phyloP scores from a whole-genome alignment of 2,888 invertebrate genomes.

The Aspidapion aeneum region DNA sequence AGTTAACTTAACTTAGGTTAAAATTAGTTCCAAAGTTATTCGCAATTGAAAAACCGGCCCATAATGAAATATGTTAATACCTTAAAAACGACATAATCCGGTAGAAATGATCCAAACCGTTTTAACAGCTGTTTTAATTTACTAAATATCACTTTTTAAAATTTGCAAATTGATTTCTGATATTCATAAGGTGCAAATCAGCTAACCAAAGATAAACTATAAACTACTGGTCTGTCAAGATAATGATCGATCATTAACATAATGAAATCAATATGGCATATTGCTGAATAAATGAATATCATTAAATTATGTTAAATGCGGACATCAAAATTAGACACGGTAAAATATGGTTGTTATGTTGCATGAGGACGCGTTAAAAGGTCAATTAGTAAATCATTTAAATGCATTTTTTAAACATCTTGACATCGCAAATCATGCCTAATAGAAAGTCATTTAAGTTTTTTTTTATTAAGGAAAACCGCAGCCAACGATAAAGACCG shows the following conservation, averaged over 20 bases:
- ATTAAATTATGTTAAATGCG: too few species aligned
- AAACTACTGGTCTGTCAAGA: constrained; percentile 42
- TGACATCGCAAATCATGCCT: too few species aligned
- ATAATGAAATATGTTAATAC: too few species aligned
- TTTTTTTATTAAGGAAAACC: too few species aligned
- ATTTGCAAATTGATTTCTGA: not conserved
- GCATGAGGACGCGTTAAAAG: not conserved
- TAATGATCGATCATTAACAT: constrained; percentile 47
- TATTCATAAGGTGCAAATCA: not conserved
- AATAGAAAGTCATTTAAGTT: too few species aligned
- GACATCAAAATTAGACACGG: not conserved
- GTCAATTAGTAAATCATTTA: too few species aligned
- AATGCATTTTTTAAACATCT: too few species aligned
- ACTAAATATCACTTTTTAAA: not conserved
- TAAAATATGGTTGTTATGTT: not conserved
- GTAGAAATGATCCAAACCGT: not conserved
- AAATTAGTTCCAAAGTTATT: too few species aligned
- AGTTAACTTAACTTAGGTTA: too few species aligned
- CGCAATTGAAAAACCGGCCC: too few species aligned
- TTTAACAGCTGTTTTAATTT: not conserved
- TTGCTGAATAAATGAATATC: constrained; percentile 48
- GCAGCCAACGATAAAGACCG: too few species aligned
- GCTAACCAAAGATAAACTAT: constrained; percentile 24
- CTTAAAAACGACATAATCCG: too few species aligned
- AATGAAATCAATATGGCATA: constrained; percentile 49